Base-by-base conservation (phyloP, 2,888 invertebrate genomes). In the Dolichomitus sp. region DNA sequence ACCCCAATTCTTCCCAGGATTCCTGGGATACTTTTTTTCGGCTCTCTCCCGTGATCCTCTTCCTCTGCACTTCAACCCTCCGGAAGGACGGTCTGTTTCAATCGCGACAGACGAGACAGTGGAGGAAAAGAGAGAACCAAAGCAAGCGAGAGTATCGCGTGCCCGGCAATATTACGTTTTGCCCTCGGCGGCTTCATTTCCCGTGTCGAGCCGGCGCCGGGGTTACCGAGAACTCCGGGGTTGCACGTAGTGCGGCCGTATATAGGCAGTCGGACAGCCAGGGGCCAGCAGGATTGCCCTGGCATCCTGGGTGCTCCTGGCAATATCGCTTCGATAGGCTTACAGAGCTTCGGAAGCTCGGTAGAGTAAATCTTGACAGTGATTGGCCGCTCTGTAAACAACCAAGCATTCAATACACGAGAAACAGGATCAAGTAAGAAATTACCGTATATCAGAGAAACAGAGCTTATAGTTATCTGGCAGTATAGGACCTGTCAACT, bases 111-210 rank as follows among this genome's bases (percentile, higher is more conserved):
- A 40, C 74, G 65, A 40, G 72, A 45, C 72, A 61, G 48, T 61
- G 30, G 52, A 42, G 42, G 14, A 66, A 72, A 65, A 63, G 42
- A 76, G 76, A 75, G 72, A 48, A 72, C 40, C 57, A 61, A 77
- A 72, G 68, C 72, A 27, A 73, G 45, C 52, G 72, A 66, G 72
- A 72, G 73, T 81, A 81, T 81, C 79, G 68, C 70, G 68, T 73
- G 52, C 73, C 30, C 9, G 80, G 80, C 80, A 73, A 83, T 83
- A 83, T 83, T 80, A 83, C 83, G 76, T 83, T 83, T 83, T 83
- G 80, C 83, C 83, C 83, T 83, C 63, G 73, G 80, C 69, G 83
- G 83, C 76, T 83, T 83, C 83, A 83, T 83, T 83, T 83, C 83
- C 83, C 83, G 83, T 83, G 68, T 83, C 80, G 80, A 77, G 72